Percentiles rank a stretch among this genome's conserved stretches.
These are phyloP conservation scores for Pyrochroa serraticornis DNA, from an alignment of 2,888 invertebrate species.

Conservation along the genomic window DNA sequence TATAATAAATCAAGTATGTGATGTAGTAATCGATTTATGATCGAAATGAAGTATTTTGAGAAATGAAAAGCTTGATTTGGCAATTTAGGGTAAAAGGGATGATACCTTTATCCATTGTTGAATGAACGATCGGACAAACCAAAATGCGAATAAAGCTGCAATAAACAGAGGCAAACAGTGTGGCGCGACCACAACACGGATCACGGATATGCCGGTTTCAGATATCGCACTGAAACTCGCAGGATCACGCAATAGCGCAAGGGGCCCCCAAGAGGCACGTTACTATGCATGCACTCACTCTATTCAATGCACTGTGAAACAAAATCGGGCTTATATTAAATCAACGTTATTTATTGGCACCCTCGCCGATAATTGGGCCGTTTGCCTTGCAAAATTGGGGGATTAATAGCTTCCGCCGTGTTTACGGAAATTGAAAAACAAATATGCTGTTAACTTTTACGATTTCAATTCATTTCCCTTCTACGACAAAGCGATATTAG, in stretches of 20 bases:
- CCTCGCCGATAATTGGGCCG: neutral
- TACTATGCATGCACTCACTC: conserved; percentile 21
- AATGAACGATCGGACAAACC: conserved; percentile 27
- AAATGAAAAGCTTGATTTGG: conserved; percentile 23
- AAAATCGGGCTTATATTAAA: conserved; percentile 22
- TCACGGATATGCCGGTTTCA: conserved; percentile 28
- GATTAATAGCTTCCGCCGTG: neutral
- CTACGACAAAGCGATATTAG: neutral
- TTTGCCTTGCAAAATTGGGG: too few species aligned
- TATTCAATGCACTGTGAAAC: conserved; percentile 11
- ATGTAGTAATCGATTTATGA: conserved; percentile 16
- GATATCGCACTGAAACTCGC: conserved; percentile 23
- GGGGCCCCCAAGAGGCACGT: conserved; percentile 22
- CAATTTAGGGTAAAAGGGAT: conserved; percentile 24
- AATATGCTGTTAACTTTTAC: neutral
- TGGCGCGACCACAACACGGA: conserved; percentile 31
- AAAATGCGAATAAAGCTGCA: conserved; percentile 32
- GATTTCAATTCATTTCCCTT: neutral
- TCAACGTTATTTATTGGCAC: conserved; percentile 5
- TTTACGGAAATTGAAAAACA: conserved; percentile 2
- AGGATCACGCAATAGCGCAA: conserved; percentile 20
- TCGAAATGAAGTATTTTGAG: conserved; percentile 23
- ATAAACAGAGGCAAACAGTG: conserved; percentile 34
- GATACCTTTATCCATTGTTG: conserved; percentile 26
- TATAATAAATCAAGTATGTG: conserved; percentile 22